Conservation (phyloP, 2,113 vertebrate species). For the Cariama cristata region DNA sequence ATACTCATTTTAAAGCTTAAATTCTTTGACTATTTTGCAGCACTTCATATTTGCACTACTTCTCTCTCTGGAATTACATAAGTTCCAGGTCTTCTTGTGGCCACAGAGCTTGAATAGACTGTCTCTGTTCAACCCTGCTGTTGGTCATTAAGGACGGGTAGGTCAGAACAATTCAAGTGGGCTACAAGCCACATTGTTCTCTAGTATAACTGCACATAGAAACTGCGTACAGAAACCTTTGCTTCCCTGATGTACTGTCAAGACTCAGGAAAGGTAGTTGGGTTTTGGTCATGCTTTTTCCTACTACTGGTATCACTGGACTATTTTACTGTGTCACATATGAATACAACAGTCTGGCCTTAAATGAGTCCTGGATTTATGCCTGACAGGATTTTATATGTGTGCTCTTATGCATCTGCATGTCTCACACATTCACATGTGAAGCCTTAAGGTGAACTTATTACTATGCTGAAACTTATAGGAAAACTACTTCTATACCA, state of each 20-base stretch:
- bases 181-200: background rate
- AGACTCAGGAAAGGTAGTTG: background rate
- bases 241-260: background rate
- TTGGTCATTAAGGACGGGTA: background rate
- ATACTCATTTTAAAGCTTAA: background rate
- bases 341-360: background rate
- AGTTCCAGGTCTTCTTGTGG: background rate
- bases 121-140: background rate
- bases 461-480: background rate
- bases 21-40: background rate
- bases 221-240: background rate
- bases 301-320: background rate
- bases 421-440: background rate
- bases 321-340: background rate
- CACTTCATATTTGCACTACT: background rate
- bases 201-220: background rate
- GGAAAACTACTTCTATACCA: background rate
- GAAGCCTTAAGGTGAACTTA: background rate
- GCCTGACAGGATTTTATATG: background rate
- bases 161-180: background rate
- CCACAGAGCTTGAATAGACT: background rate
- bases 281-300: accelerated
- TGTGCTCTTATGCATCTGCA: background rate
- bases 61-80: background rate
- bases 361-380: background rate